These are phyloP conservation scores for Teleopsis dalmanni DNA, from an alignment of 1,140 invertebrate genomes.

Conservation along the genomic window DNA sequence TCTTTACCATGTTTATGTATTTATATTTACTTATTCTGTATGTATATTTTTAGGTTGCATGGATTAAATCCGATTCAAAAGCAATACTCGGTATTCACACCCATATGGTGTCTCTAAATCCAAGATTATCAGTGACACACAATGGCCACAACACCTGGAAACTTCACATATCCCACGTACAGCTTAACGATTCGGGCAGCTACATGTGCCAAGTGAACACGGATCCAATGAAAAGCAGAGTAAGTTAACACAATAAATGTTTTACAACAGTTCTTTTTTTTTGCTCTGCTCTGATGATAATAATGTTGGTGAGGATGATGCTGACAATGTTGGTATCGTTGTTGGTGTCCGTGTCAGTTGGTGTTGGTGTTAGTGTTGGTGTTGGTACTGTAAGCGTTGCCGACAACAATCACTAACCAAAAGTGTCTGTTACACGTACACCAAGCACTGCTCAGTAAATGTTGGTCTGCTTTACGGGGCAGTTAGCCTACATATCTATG, in stretches of 20 bases:
- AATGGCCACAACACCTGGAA: conserved; percentile 90
- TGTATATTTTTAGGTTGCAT: conserved; percentile 64
- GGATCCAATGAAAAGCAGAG: conserved; percentile 82
- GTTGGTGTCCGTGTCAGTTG: too few relatives aligned
- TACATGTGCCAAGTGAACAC: conserved; percentile 92
- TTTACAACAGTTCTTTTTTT: too few relatives aligned
- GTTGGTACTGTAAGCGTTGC: too few relatives aligned
- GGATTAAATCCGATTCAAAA: conserved; percentile 85
- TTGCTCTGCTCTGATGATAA: too few relatives aligned
- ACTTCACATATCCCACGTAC: conserved; percentile 78
- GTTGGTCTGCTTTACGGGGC: too few relatives aligned
- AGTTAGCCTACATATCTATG: too few relatives aligned
- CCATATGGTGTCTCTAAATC: conserved; percentile 81
- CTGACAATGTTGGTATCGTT: too few relatives aligned
- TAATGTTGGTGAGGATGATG: too few relatives aligned
- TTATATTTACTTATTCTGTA: conserved; percentile 12
- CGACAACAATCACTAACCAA: too few relatives aligned
- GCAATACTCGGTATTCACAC: conserved; percentile 83
- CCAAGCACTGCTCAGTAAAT: too few relatives aligned
- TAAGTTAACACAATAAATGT: conserved; percentile 46
- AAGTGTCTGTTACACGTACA: too few relatives aligned
- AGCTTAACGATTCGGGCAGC: conserved; percentile 77
- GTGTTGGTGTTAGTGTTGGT: too few relatives aligned
- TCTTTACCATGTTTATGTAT: not conserved
- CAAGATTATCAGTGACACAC: conserved; percentile 74